Evolutionary conservation across 2,888 invertebrate species (phyloP).

Genomic region (Parnassius smintheus): DNA sequence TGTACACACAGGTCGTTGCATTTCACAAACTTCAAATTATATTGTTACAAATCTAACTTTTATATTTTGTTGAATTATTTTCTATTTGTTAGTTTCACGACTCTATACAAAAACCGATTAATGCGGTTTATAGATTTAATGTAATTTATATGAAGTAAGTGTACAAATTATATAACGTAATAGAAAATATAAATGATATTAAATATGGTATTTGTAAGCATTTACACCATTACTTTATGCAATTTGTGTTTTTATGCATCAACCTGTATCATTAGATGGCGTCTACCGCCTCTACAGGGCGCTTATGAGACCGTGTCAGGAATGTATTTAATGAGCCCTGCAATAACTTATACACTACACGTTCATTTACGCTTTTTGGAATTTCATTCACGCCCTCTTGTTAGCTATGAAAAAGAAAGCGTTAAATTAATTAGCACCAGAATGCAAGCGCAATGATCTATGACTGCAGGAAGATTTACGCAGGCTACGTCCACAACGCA

Average conservation of each 20-base stretch:
- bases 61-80: too few relatives aligned
- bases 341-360: slow-evolving; percentile 70
- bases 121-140: too few relatives aligned
- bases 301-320: slow-evolving; percentile 51
- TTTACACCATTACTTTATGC: not conserved
- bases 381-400: slow-evolving; percentile 68
- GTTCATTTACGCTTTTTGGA: slow-evolving; percentile 70
- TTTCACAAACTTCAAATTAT: not conserved
- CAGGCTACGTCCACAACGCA: not conserved
- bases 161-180: too few relatives aligned
- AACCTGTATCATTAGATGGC: slow-evolving; percentile 33
- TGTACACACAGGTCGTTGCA: slow-evolving; percentile 15
- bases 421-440: slow-evolving; percentile 71
- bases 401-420: slow-evolving; percentile 62
- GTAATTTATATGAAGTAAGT: too few relatives aligned
- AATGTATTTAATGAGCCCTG: slow-evolving; percentile 67
- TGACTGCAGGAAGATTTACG: slow-evolving; percentile 52
- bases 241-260: not conserved
- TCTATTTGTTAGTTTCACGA: too few relatives aligned
- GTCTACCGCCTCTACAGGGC: slow-evolving; percentile 36
- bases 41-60: too few relatives aligned
- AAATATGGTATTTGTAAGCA: too few relatives aligned
- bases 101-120: too few relatives aligned
- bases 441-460: slow-evolving; percentile 63
- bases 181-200: too few relatives aligned